phyloP scores from a whole-genome alignment of 2,797 vertebrate species.

The Carduelis carduelis region DNA sequence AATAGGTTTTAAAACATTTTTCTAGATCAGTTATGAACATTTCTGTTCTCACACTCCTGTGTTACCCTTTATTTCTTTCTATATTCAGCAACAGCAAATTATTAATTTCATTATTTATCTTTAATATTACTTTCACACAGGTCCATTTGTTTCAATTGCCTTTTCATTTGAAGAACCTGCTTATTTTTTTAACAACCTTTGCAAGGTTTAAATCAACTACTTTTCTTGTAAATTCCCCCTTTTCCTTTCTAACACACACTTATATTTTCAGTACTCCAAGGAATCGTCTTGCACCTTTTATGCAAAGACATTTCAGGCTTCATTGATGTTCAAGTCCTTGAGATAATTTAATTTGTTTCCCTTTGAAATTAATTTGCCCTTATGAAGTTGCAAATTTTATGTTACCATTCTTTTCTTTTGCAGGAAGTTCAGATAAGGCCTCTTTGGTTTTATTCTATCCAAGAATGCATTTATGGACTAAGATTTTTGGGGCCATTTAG shows the following conservation, averaged over 20 bases:
- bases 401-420: neutral
- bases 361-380: neutral
- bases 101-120: neutral
- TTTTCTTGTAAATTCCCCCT: neutral
- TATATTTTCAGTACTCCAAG: neutral
- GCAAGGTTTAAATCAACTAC: neutral
- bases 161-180: neutral
- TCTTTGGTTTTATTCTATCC: neutral
- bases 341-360: neutral
- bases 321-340: neutral
- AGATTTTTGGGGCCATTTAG: neutral
- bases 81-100: neutral
- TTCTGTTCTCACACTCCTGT: neutral
- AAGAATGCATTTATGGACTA: neutral
- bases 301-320: neutral
- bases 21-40: neutral
- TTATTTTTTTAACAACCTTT: neutral
- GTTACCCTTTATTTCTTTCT: neutral
- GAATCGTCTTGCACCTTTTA: neutral
- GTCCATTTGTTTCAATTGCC: neutral
- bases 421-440: neutral
- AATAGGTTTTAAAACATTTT: neutral
- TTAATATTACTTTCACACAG: neutral
- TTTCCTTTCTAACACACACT: neutral
- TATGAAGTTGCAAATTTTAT: neutral